phyloP scores from a whole-genome alignment of 2,797 vertebrate genomes.

The Halcyon smyrnensis region DNA sequence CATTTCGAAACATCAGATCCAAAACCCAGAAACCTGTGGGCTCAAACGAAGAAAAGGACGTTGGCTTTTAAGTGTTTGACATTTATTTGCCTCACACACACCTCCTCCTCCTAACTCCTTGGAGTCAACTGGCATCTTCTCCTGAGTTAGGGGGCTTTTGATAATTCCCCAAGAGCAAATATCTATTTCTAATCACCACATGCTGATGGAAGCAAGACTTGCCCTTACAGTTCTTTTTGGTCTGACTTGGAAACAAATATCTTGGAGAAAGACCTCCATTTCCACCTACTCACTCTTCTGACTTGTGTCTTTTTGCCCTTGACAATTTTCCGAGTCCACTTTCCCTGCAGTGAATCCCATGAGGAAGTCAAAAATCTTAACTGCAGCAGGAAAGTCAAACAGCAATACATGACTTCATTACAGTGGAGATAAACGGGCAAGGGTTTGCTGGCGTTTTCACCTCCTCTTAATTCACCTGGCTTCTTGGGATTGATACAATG shows the following conservation, averaged over 20 bases:
- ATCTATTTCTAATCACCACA: background rate
- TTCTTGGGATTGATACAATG: constrained; percentile 45
- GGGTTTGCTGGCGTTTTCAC: constrained; percentile 45
- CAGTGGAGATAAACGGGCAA: constrained; percentile 63
- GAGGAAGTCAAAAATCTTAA: constrained; percentile 75
- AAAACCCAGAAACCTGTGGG: background rate
- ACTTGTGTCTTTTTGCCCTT: constrained; percentile 17
- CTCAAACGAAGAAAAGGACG: background rate
- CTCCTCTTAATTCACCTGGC: constrained; percentile 39
- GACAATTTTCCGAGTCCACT: constrained; percentile 52
- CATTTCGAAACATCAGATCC: constrained; percentile 19
- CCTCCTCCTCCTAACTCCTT: background rate
- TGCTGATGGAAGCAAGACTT: constrained; percentile 24
- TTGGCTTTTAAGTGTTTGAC: background rate
- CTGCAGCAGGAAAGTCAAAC: constrained; percentile 65
- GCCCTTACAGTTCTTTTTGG: background rate
- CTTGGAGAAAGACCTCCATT: constrained; percentile 41
- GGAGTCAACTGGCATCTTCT: background rate
- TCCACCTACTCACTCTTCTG: background rate
- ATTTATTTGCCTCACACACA: background rate
- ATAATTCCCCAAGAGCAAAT: constrained; percentile 1
- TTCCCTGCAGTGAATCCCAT: constrained; percentile 60
- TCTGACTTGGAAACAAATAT: constrained; percentile 18
- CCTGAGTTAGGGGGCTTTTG: background rate
- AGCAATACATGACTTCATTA: constrained; percentile 70